These are phyloP conservation scores for Pipistrellus pipistrellus DNA, from an alignment of 2,797 vertebrate species.

Conservation along the genomic window DNA sequence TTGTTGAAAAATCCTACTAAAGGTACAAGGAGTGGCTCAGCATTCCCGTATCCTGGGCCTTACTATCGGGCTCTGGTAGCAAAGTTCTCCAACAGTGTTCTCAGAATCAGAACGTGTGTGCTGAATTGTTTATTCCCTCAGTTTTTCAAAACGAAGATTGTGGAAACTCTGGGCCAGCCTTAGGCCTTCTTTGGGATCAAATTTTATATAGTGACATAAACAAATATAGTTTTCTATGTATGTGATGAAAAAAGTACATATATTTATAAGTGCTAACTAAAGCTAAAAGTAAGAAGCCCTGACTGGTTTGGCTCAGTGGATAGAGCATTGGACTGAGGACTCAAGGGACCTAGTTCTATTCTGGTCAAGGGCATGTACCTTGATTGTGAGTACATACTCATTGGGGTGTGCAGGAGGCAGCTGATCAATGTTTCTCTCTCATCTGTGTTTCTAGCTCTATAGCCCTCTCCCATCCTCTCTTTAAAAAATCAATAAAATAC, in stretches of 20 bases:
- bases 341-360: no score
- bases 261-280: neutral
- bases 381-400: no score
- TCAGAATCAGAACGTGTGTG: neutral
- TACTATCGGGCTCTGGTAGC: neutral
- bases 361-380: no score
- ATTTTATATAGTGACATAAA: neutral
- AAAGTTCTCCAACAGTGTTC: neutral
- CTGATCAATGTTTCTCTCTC: no score
- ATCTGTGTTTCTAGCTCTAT: no score
- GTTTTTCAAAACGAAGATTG: neutral
- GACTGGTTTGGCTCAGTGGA: no score
- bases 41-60: neutral
- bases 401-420: no score
- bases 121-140: neutral
- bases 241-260: neutral
- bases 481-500: no score
- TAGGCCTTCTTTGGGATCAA: neutral
- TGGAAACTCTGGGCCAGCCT: neutral
- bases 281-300: neutral
- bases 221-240: neutral
- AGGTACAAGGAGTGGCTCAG: neutral
- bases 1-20: neutral
- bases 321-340: no score
- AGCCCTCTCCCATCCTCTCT: no score